Base-by-base conservation (phyloP, 2,797 vertebrate species). In the Hypotaenidia philippensis region DNA sequence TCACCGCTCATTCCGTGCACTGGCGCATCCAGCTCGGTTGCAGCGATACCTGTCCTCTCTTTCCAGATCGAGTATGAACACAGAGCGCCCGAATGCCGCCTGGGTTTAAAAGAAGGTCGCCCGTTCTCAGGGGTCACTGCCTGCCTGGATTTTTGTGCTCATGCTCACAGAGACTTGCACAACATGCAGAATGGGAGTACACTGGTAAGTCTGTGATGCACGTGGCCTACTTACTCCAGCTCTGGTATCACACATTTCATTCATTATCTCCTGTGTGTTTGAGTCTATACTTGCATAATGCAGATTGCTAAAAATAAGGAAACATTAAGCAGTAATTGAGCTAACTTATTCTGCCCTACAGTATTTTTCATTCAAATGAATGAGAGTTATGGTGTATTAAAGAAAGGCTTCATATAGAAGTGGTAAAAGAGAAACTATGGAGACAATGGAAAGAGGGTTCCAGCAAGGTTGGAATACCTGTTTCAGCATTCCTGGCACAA, bases 41-140 rank as follows among this genome's bases (percentile, higher is more conserved):
- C 55, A 72, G 56, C 75, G 82, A 90, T 31, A 29, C 14, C 44
- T 85, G 75, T 69, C 60, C 40, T 87, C 71, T 95, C 80, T 89
- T 94, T 86, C 41, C 91, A 99, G 99, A 98, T 99, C 47, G 99
- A 99, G 95, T 98, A 99, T 59, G 99, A 99, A 96, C 98, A 99
- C 90, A 98, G 99, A 97, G 99, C 99, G 66, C 97, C 98, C 1
- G 99, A 99, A 93, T 99, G 99, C 53, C 99, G 99, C 31, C 97
- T 99, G 93, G 99, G 99, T 34, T 80, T 98, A 45, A 98, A 99
- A 91, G 99, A 99, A 79, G 99, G 99, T 26, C 99, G 99, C 34
- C 99, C 99, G 3, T 99, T 99, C 98, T 99, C 99, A 45, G 99
- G 99, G 59, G 99, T 99, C 95, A 99, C 99, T 8, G 99, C 99